These are phyloP conservation scores for Apis cerana DNA, from an alignment of 1,140 invertebrate genomes.

Conservation along the genomic window DNA sequence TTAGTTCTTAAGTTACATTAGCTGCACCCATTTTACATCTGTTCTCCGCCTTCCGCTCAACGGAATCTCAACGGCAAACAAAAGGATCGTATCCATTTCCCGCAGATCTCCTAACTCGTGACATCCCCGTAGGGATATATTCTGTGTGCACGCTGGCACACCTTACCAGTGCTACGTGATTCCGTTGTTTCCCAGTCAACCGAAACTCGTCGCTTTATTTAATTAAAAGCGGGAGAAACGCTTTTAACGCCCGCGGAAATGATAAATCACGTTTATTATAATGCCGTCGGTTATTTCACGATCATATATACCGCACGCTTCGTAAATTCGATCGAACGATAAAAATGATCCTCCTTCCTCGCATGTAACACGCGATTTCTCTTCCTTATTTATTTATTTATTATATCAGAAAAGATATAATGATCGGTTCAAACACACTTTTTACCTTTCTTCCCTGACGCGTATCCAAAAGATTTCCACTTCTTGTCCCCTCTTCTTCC, in stretches of 20 bases:
- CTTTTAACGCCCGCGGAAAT: conserved; percentile 1
- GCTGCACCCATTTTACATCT: conserved; percentile 27
- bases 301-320: background rate
- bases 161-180: conserved; percentile 38
- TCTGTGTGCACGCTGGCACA: background rate
- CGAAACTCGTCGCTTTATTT: conserved; percentile 44
- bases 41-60: conserved; percentile 24
- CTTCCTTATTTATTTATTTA: too few species aligned
- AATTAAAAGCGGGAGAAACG: conserved; percentile 15
- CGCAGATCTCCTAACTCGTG: conserved; percentile 30
- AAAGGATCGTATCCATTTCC: conserved; percentile 48
- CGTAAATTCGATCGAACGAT: too few species aligned
- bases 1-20: conserved; percentile 38
- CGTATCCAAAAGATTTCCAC: too few species aligned
- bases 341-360: background rate
- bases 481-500: background rate
- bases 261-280: conserved; percentile 13
- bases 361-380: too few species aligned
- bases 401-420: too few species aligned
- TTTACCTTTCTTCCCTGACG: too few species aligned
- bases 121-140: conserved; percentile 34
- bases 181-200: conserved; percentile 41
- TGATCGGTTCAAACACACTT: too few species aligned
- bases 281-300: too few species aligned
- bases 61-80: conserved; percentile 45